A percentile compares a stretch with the other conserved stretches of the same genome.
phyloP scores from a whole-genome alignment of 2,113 vertebrate genomes.

The Triplophysa tibetana region DNA sequence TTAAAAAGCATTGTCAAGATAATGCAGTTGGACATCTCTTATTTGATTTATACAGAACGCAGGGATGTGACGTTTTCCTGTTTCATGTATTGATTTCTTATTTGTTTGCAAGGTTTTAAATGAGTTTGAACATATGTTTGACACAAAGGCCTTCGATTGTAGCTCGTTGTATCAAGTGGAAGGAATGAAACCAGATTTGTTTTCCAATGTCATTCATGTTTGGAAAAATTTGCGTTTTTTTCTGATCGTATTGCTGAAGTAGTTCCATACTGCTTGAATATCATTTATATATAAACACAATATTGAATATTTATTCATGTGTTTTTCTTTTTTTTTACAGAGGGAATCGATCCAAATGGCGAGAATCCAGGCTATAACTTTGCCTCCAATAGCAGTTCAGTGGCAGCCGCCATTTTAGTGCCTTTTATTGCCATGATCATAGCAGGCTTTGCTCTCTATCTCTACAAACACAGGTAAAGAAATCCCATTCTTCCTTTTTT shows the following conservation, averaged over 20 bases:
- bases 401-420: slow-evolving; percentile 97
- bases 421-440: slow-evolving; percentile 99
- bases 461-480: slow-evolving; percentile 97
- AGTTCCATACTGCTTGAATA: neutral
- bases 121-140: slow-evolving; percentile 18
- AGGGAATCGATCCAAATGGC: slow-evolving; percentile 77
- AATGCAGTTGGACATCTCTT: slow-evolving; percentile 61
- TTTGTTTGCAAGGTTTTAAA: slow-evolving; percentile 33
- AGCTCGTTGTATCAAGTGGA: neutral
- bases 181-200: neutral
- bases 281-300: slow-evolving; percentile 1
- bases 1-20: slow-evolving; percentile 67
- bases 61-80: slow-evolving; percentile 29
- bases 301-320: no score
- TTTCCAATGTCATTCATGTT: slow-evolving; percentile 7
- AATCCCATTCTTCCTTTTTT: neutral
- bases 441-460: slow-evolving; percentile 97
- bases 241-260: neutral
- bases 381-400: slow-evolving; percentile 97
- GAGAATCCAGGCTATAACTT: slow-evolving; percentile 89
- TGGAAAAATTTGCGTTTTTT: neutral
- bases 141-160: slow-evolving; percentile 28
- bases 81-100: slow-evolving; percentile 37
- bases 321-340: slow-evolving; percentile 62
- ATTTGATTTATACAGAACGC: slow-evolving; percentile 27